phyloP scores from a whole-genome alignment of 2,797 vertebrate species.

The Toxotes lorentzi region DNA sequence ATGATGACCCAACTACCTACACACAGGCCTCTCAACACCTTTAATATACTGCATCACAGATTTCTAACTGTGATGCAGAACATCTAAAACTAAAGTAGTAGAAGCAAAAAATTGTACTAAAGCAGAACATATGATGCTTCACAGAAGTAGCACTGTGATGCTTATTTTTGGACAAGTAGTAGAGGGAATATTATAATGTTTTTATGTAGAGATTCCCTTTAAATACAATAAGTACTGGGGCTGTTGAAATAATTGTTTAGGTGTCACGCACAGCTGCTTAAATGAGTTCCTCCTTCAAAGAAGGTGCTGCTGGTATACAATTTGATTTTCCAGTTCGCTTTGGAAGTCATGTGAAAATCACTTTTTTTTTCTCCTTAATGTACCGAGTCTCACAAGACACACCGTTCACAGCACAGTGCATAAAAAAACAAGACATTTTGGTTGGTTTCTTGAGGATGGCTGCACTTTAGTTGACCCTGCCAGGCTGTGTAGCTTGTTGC shows the following conservation, averaged over 20 bases:
- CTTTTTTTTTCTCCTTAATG: background rate
- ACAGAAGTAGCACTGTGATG: background rate
- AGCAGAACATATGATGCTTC: slow-evolving; percentile 7
- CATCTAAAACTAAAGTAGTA: background rate
- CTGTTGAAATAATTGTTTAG: slow-evolving; percentile 41
- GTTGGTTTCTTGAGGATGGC: slow-evolving; percentile 17
- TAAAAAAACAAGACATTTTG: slow-evolving; percentile 15
- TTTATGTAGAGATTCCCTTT: background rate
- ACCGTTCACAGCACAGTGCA: slow-evolving; percentile 6
- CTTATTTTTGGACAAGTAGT: background rate
- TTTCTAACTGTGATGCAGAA: background rate
- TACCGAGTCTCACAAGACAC: slow-evolving; percentile 30
- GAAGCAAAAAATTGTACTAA: background rate
- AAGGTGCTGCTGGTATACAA: slow-evolving; percentile 32
- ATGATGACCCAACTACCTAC: slow-evolving; percentile 62
- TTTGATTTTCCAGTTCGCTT: slow-evolving; percentile 20
- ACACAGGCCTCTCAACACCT: slow-evolving; percentile 38
- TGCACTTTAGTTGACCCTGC: slow-evolving; percentile 51
- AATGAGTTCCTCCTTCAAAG: slow-evolving; percentile 28
- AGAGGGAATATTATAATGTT: background rate
- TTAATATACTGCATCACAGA: slow-evolving; percentile 25
- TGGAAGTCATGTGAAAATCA: background rate
- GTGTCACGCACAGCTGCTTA: slow-evolving; percentile 19
- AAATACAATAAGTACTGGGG: background rate
- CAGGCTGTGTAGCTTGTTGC: slow-evolving; percentile 22